Conservation (phyloP, 2,888 invertebrate genomes). For the Cephonodes hylas region DNA sequence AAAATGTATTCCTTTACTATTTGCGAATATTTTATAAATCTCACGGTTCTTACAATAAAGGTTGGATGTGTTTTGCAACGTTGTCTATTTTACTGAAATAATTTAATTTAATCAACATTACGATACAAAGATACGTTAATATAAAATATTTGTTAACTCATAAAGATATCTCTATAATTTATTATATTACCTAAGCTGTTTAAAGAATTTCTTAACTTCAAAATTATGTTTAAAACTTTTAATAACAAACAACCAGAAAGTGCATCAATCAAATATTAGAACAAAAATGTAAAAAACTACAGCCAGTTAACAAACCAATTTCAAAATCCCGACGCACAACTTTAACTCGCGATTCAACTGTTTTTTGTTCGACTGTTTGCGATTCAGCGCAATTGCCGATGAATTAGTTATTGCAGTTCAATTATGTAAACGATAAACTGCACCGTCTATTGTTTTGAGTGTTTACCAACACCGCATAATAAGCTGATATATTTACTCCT, state of each 20-base stretch:
- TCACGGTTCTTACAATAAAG: not conserved
- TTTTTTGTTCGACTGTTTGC: not conserved
- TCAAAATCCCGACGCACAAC: not conserved
- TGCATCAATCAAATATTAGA: not conserved
- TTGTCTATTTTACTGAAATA: too few relatives aligned
- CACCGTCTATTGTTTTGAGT: slow-evolving; percentile 4
- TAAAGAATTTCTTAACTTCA: too few relatives aligned
- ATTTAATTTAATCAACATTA: not conserved
- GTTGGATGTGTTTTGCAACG: not conserved
- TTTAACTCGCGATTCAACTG: not conserved
- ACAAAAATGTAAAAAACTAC: not conserved
- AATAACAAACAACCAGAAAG: not conserved
- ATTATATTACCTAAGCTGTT: too few relatives aligned
- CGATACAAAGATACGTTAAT: not conserved
- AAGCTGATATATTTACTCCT: slow-evolving; percentile 3
- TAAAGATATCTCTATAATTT: too few relatives aligned
- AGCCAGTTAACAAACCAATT: not conserved
- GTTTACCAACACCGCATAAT: not conserved
- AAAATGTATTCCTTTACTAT: not conserved
- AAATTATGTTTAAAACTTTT: not conserved
- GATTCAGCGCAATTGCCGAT: not conserved
- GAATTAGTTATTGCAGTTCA: not conserved
- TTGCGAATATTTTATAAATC: not conserved
- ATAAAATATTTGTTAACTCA: too few relatives aligned
- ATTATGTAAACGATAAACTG: slow-evolving; percentile 7